Percentiles rank a stretch among this genome's conserved stretches.
phyloP scores from a whole-genome alignment of 2,797 vertebrate species.

The Enteromius argenteus region DNA sequence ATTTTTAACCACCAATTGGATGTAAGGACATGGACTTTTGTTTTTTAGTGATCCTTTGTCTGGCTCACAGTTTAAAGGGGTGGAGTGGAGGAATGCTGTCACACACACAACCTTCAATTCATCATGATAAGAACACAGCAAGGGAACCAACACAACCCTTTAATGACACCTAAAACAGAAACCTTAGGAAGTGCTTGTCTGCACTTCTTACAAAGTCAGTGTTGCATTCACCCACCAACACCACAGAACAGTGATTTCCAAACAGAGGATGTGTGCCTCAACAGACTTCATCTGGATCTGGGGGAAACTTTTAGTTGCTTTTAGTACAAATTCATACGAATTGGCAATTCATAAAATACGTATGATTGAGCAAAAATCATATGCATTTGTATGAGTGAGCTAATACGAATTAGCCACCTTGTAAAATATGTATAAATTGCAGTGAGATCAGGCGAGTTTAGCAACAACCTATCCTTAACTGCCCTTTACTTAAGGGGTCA shows the following conservation, averaged over 20 bases:
- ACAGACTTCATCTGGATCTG: not conserved
- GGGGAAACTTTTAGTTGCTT: not conserved
- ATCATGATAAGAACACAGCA: constrained; percentile 35
- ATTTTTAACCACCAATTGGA: not conserved
- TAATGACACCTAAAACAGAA: constrained; percentile 21
- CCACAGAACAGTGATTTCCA: not conserved
- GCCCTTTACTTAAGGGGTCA: not conserved
- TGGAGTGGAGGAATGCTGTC: constrained; percentile 7
- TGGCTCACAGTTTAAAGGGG: not conserved
- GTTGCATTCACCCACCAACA: not conserved
- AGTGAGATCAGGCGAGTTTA: not conserved
- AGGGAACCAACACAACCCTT: not conserved
- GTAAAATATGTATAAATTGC: no score
- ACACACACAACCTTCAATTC: constrained; percentile 13
- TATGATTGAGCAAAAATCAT: no score
- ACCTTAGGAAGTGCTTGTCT: constrained; percentile 18
- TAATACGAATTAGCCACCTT: no score
- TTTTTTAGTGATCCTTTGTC: constrained; percentile 22
- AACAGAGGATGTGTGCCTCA: not conserved
- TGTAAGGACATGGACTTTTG: not conserved
- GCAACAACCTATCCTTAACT: not conserved
- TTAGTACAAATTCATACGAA: no score
- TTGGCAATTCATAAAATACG: no score
- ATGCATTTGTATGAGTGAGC: no score
- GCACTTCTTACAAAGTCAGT: constrained; percentile 9